A percentile compares a stretch with the other conserved stretches of the same genome.
These are phyloP conservation scores for Gerris buenoi DNA, from an alignment of 1,140 invertebrate species.

Conservation along the genomic window DNA sequence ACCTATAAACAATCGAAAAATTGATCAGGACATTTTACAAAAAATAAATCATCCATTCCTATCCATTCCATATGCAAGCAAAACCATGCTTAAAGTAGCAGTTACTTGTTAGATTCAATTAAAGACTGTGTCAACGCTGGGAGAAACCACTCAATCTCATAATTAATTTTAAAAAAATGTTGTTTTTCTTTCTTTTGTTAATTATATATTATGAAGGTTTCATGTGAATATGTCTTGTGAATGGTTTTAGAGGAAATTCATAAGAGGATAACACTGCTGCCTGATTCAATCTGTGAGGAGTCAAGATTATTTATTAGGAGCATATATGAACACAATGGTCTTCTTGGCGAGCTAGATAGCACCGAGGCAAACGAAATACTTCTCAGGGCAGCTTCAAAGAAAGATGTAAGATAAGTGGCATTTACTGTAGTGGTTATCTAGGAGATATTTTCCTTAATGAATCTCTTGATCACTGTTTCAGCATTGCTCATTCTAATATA, in stretches of 20 bases:
- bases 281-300: constrained; percentile 48
- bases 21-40: too few relatives aligned
- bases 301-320: constrained; percentile 44
- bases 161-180: neutral
- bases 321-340: constrained; percentile 36
- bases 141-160: too few relatives aligned
- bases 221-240: too few relatives aligned
- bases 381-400: constrained; percentile 49
- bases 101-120: too few relatives aligned
- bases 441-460: neutral
- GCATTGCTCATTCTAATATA: too few relatives aligned
- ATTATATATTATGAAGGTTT: constrained; percentile 19
- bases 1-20: too few relatives aligned
- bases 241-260: constrained; percentile 46
- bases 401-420: constrained; percentile 17
- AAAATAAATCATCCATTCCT: too few relatives aligned
- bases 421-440: neutral
- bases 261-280: constrained; percentile 60
- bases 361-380: constrained; percentile 69
- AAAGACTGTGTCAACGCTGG: too few relatives aligned
- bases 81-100: too few relatives aligned
- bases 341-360: constrained; percentile 49
- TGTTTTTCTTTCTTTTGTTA: neutral
- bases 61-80: too few relatives aligned
- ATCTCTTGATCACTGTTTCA: neutral